Evolutionary conservation across 1,140 invertebrate species (phyloP).

Genomic region (Hestina assimilis): DNA sequence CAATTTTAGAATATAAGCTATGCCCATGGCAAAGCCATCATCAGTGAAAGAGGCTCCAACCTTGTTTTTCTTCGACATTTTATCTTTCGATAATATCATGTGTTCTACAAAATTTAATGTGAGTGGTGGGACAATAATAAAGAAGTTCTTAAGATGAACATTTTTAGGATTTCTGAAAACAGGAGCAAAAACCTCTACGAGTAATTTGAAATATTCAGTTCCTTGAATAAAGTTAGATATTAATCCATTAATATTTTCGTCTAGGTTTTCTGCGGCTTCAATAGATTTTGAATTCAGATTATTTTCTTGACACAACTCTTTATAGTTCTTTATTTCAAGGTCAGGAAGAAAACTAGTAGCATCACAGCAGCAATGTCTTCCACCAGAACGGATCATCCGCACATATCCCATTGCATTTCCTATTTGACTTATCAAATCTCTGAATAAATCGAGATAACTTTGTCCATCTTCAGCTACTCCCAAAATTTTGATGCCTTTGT

Average conservation of each 20-base stretch:
- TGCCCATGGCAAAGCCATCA: slow-evolving; percentile 98
- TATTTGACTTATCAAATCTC: slow-evolving; percentile 95
- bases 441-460: slow-evolving; percentile 95
- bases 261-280: slow-evolving; percentile 85
- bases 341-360: slow-evolving; percentile 94
- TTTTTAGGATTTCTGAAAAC: slow-evolving; percentile 93
- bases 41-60: slow-evolving; percentile 94
- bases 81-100: slow-evolving; percentile 94
- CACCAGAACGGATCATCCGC: slow-evolving; percentile 95
- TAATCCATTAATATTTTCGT: slow-evolving; percentile 88
- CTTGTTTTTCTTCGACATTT: slow-evolving; percentile 93
- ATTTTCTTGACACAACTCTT: slow-evolving; percentile 78
- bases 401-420: slow-evolving; percentile 99
- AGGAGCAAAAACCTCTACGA: slow-evolving; percentile 95
- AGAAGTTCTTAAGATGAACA: slow-evolving; percentile 95
- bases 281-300: slow-evolving; percentile 80
- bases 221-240: slow-evolving; percentile 94
- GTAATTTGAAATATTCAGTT: slow-evolving; percentile 96
- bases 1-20: slow-evolving; percentile 86
- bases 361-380: slow-evolving; percentile 93
- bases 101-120: slow-evolving; percentile 98
- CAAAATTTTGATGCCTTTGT: slow-evolving; percentile 93
- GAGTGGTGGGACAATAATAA: slow-evolving; percentile 94
- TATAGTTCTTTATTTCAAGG: slow-evolving; percentile 85
- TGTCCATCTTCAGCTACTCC: slow-evolving; percentile 90